Evolutionary conservation across 2,797 vertebrate genomes (phyloP), one percentile per base, ranked within the genome.

Genomic region (Cirrhinus mrigala): DNA sequence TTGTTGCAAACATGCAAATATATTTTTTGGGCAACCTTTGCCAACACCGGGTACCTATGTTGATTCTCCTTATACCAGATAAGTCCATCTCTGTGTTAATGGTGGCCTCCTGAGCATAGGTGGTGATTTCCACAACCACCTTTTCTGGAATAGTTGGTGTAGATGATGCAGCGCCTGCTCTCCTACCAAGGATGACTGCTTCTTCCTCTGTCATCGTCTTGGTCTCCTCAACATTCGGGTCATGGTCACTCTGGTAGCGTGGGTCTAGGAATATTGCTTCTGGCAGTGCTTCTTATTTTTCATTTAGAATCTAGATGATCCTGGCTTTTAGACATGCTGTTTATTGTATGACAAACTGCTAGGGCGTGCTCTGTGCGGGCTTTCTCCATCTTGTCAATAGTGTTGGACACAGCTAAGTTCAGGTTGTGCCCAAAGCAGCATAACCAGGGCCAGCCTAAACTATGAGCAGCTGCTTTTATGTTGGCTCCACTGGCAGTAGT

Each of bases 391-490:
- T 68, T 77, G 11, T 33, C 33, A 60, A 69, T 16, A 11, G 82
- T 9, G 46, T 77, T 84, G 24, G 58, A 50, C 48, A 83, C 81
- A 50, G 20, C 69, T 44, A 77, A 14, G 46, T 84, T 84, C 27
- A 77, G 46, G 46, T 84, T 84, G 60, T 68, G 82, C 27, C 74
- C 74, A 56, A 84, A 68, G 48, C 82, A 83, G 10, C 56, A 48
- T 58, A 83, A 75, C 70, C 83, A 77, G 37, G 52, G 70, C 70
- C 54, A 74, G 52, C 29, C 56, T 44, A 76, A 73, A 20, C 76
- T 27, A 18, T 64, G 4, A 48, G 58, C 12, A 33, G 75, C 75
- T 3, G 3, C 60, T 20, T 69, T 69, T 27, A 79, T 79, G 37
- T 84, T 79, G 62, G 15, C 15, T 24, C 10, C 74, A 40, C 50